Conservation (phyloP, 2,797 vertebrate genomes). For the Scolopax rusticola region DNA sequence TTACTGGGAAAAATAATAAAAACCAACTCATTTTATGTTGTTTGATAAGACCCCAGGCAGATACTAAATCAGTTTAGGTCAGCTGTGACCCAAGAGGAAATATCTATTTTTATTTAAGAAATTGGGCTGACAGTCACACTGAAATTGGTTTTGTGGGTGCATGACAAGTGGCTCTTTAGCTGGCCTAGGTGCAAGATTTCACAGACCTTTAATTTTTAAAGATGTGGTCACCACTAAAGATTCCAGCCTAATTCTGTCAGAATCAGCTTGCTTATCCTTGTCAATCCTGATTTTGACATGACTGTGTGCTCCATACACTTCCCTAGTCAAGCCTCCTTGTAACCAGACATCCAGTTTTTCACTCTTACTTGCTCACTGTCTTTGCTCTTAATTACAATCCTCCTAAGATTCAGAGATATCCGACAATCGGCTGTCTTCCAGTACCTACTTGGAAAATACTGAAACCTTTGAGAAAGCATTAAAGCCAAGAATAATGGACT, state of each 20-base stretch:
- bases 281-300: background rate
- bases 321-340: background rate
- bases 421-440: background rate
- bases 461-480: background rate
- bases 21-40: background rate
- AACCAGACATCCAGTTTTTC: background rate
- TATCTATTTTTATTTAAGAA: background rate
- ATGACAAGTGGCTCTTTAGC: background rate
- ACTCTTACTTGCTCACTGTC: background rate
- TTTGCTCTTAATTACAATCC: background rate
- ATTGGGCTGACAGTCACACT: background rate
- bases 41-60: background rate
- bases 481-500: background rate
- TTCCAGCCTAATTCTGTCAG: background rate
- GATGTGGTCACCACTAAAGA: background rate
- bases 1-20: background rate
- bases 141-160: background rate
- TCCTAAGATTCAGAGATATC: background rate
- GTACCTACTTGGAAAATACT: background rate
- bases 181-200: background rate
- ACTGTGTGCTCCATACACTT: background rate
- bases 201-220: background rate
- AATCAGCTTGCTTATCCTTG: background rate
- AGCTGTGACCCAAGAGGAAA: background rate
- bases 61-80: background rate